Evolutionary conservation across 2,888 invertebrate species (phyloP).

Genomic region (Megamerina dolium): DNA sequence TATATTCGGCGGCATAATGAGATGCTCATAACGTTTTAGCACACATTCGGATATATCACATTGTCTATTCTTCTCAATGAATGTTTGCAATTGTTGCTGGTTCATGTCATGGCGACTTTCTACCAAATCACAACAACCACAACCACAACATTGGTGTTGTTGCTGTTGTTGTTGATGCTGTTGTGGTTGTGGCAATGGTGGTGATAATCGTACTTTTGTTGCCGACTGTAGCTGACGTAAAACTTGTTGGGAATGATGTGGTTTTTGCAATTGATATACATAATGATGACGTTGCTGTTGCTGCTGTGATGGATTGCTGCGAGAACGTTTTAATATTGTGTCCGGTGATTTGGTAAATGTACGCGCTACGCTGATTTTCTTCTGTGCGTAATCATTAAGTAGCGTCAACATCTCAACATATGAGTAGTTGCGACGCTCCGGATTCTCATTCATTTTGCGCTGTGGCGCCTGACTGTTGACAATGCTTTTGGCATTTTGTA

Average conservation of each 20-base stretch:
- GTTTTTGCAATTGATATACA: not conserved
- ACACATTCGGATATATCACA: slow-evolving; percentile 33
- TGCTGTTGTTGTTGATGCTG: not conserved
- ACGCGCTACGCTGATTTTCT: slow-evolving; percentile 19
- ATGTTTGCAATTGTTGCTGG: no score
- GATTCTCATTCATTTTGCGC: slow-evolving; percentile 3
- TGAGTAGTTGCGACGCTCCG: slow-evolving; percentile 26
- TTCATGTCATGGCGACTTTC: slow-evolving; percentile 26
- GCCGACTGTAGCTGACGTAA: not conserved
- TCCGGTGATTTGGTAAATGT: slow-evolving; percentile 26
- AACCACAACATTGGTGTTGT: not conserved
- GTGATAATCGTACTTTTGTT: not conserved
- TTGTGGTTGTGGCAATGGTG: slow-evolving; percentile 1
- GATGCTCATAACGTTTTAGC: slow-evolving; percentile 32
- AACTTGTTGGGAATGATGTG: not conserved
- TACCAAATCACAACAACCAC: slow-evolving; percentile 19
- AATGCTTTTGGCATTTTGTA: slow-evolving; percentile 34
- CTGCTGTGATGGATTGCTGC: not conserved
- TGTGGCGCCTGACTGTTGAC: slow-evolving; percentile 28
- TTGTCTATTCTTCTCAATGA: no score
- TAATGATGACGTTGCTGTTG: not conserved
- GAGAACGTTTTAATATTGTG: not conserved
- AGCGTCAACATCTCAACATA: slow-evolving; percentile 34
- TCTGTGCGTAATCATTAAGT: slow-evolving; percentile 29
- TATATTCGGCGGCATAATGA: slow-evolving; percentile 28